Percentiles rank a stretch among this genome's conserved stretches.
These are phyloP conservation scores for Drosophila melanosoma DNA, from an alignment of 2,888 invertebrate genomes.

Conservation along the genomic window DNA sequence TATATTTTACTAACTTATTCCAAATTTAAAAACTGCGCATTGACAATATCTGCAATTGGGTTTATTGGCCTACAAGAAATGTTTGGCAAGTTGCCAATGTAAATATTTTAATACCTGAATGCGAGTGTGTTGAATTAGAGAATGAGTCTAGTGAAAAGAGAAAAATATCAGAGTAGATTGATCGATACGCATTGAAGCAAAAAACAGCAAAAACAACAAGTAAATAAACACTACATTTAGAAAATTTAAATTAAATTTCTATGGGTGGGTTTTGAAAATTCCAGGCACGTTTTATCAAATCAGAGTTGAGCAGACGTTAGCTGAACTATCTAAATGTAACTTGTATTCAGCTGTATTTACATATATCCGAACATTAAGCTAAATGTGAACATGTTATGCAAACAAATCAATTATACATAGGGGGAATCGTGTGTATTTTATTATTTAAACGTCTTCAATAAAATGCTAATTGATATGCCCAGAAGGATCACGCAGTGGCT, in stretches of 20 bases:
- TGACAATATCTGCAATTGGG: conserved; percentile 36
- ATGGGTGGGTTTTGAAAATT: conserved; percentile 12
- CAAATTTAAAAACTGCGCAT: conserved; percentile 9
- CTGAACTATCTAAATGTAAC: conserved; percentile 19
- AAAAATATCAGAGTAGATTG: conserved; percentile 9
- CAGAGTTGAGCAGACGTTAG: background rate
- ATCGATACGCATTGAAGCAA: conserved; percentile 33
- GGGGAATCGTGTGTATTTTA: conserved; percentile 35
- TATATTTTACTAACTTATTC: conserved; percentile 36
- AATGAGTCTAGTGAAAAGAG: background rate
- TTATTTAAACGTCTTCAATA: conserved; percentile 21
- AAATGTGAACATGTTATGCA: conserved; percentile 32
- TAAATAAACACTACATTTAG: conserved; percentile 18
- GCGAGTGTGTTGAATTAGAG: conserved; percentile 12
- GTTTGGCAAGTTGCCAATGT: conserved; percentile 49
- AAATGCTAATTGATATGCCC: conserved; percentile 47
- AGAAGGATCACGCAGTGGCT: conserved; percentile 43
- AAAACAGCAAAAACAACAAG: conserved; percentile 8
- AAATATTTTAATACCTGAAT: conserved; percentile 50
- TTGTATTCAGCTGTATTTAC: conserved; percentile 17
- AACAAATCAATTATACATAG: conserved; percentile 51
- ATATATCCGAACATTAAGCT: conserved; percentile 1
- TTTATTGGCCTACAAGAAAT: conserved; percentile 20
- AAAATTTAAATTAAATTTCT: conserved; percentile 23
- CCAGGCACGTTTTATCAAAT: conserved; percentile 14